Evolutionary conservation across 1,140 invertebrate genomes (phyloP).

Genomic region (Carcinoscorpius rotundicauda): DNA sequence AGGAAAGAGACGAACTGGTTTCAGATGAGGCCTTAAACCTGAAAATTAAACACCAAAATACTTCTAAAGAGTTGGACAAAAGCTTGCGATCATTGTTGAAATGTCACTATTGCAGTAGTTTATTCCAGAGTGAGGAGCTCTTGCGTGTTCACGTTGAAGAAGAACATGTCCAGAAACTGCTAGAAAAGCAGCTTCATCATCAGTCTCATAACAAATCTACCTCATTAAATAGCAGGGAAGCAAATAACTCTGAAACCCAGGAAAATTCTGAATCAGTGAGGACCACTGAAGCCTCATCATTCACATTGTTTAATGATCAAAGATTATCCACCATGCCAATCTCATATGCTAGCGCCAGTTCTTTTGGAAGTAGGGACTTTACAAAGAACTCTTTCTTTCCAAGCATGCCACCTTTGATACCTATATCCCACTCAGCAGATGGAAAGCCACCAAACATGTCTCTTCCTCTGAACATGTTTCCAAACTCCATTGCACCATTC

Average conservation of each 20-base stretch:
- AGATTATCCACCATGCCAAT: neutral
- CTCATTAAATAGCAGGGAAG: slow-evolving; percentile 16
- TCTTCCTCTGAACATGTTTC: slow-evolving; percentile 23
- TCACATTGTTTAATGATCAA: neutral
- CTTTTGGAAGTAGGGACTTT: slow-evolving; percentile 13
- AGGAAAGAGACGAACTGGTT: slow-evolving; percentile 11
- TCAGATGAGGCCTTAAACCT: slow-evolving; percentile 13
- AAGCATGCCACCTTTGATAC: slow-evolving; percentile 20
- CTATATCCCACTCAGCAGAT: slow-evolving; percentile 7
- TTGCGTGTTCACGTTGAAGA: slow-evolving; percentile 28
- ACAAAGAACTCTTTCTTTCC: slow-evolving; percentile 15
- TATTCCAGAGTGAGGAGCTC: slow-evolving; percentile 24
- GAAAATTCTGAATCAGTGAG: slow-evolving; percentile 6
- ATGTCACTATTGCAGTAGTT: slow-evolving; percentile 25
- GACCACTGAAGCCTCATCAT: neutral
- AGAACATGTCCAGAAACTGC: slow-evolving; percentile 26
- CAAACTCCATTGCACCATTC: slow-evolving; percentile 24
- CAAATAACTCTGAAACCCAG: slow-evolving; percentile 9
- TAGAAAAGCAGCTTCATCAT: slow-evolving; percentile 24
- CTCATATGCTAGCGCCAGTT: neutral
- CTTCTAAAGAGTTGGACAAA: neutral
- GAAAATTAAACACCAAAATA: slow-evolving; percentile 6
- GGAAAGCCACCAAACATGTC: slow-evolving; percentile 10
- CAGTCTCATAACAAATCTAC: slow-evolving; percentile 22
- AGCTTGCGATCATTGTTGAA: slow-evolving; percentile 10